A percentile compares a stretch with the other conserved stretches of the same genome.
These are phyloP conservation scores for Margaritifera margaritifera DNA, from an alignment of 2,888 invertebrate species.

Conservation along the genomic window DNA sequence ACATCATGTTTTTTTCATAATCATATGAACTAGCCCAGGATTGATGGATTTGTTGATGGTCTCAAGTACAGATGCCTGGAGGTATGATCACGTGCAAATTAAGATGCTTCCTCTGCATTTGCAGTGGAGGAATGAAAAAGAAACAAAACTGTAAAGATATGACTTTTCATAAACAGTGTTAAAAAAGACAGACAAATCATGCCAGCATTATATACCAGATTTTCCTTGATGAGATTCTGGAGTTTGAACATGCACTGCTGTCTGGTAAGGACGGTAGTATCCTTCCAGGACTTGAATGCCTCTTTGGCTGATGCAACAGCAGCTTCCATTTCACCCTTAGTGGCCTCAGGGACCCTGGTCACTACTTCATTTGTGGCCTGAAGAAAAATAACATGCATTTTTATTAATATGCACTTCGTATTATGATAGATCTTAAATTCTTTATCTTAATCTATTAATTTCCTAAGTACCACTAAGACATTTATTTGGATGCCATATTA, in stretches of 20 bases:
- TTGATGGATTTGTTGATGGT: too few species aligned
- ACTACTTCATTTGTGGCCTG: conserved; percentile 77
- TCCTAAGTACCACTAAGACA: too few species aligned
- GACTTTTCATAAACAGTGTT: background rate
- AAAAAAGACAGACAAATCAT: background rate
- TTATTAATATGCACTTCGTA: background rate
- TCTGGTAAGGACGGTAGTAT: conserved; percentile 91
- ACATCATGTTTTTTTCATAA: too few species aligned
- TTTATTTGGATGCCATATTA: too few species aligned
- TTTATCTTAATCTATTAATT: too few species aligned
- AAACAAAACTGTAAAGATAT: background rate
- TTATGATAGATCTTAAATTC: background rate
- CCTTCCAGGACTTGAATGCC: conserved; percentile 88
- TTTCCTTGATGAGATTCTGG: conserved; percentile 88
- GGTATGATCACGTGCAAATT: too few species aligned
- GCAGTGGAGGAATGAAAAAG: background rate
- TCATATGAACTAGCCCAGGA: too few species aligned
- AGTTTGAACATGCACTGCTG: conserved; percentile 93
- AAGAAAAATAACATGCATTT: conserved; percentile 4
- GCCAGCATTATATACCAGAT: conserved; percentile 77
- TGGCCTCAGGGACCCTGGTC: conserved; percentile 90
- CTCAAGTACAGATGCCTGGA: too few species aligned
- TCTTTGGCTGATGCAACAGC: conserved; percentile 90
- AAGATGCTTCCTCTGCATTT: background rate
- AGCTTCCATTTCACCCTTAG: conserved; percentile 88